Evolutionary conservation across 2,888 invertebrate genomes (phyloP), one percentile per base, ranked within the genome.

Genomic region (Tetanocera ferruginea): DNA sequence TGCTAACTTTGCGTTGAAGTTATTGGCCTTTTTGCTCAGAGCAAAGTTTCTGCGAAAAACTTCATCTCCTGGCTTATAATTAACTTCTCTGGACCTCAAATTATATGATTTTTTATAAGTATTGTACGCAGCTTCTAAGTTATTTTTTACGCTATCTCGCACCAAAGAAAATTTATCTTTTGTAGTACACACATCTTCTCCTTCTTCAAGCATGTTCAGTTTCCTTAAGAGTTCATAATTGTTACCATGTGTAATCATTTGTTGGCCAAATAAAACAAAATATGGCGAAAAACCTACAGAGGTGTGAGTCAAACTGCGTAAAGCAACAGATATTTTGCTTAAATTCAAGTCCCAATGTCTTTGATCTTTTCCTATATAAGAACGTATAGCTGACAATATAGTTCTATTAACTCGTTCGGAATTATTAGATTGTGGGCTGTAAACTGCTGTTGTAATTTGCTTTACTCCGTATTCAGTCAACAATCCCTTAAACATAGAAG

Each of bases 11-110:
- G 64, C 64, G 25, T 64, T 64, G 25, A 64, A 64, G 14, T 8
- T n/a, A 9, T 9, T 31, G 5, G 72, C 11, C 34, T 72, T 72
- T 17, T 72, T 72, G 25, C 72, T 72, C 34, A 55, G 55, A 1
- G 72, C 52, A 72, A 72, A 72, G 28, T 72, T 72, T 23, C 72
- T 72, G 34, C 72, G 72, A 57, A 34, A 72, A 72, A 72, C 72
- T 19, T 31, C 31, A 14, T 72, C 55, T 55, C 72, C 72, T 52
- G 52, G 9, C 37, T 17, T 25, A 34, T 55, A 72, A 14, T 55
- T 34, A n/a, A 57, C 55, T 34, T 14, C 34, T 57, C 57, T 52
- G 9, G 57, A 25, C 5, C 72, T 25, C 57, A 72, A 57, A n/a
- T 72, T 34, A 37, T 72, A 72, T 34, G 55, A 55, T 31, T 17